Evolutionary conservation across 2,888 invertebrate genomes (phyloP).

Genomic region (Steinernema hermaphroditum): DNA sequence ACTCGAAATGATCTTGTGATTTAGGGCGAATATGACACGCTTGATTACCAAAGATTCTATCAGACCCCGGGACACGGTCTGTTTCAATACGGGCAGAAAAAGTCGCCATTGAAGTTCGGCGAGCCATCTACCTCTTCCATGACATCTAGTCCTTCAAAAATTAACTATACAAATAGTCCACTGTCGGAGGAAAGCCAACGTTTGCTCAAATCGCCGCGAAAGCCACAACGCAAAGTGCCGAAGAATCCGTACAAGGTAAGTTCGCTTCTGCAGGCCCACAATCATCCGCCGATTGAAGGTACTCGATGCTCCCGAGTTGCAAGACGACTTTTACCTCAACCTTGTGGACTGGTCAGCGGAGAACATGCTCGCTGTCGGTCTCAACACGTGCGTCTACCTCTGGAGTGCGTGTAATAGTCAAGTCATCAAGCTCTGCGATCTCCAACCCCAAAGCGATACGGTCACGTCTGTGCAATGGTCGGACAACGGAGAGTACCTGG

Average conservation of each 20-base stretch:
- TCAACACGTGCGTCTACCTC: slow-evolving; percentile 94
- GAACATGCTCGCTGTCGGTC: slow-evolving; percentile 94
- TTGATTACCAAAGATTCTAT: background rate
- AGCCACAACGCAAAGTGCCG: slow-evolving; percentile 96
- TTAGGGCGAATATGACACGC: slow-evolving; percentile 28
- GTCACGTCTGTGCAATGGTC: slow-evolving; percentile 99
- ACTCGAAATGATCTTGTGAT: too few species aligned
- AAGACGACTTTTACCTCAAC: slow-evolving; percentile 98
- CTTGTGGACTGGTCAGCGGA: slow-evolving; percentile 99
- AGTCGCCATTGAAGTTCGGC: slow-evolving; percentile 43
- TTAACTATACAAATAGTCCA: slow-evolving; percentile 74
- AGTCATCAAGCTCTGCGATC: slow-evolving; percentile 89
- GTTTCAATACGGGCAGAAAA: slow-evolving; percentile 33
- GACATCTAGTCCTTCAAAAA: slow-evolving; percentile 30
- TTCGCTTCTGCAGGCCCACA: background rate
- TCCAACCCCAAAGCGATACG: slow-evolving; percentile 78
- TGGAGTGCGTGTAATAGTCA: slow-evolving; percentile 99
- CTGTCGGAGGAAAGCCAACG: slow-evolving; percentile 93
- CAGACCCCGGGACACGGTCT: slow-evolving; percentile 6
- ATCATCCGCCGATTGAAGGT: slow-evolving; percentile 67
- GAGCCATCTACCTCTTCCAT: slow-evolving; percentile 42
- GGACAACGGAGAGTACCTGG: slow-evolving; percentile 91
- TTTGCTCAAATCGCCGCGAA: slow-evolving; percentile 87
- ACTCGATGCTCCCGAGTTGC: slow-evolving; percentile 90
- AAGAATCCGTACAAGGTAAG: slow-evolving; percentile 92